phyloP scores from a whole-genome alignment of 2,797 vertebrate genomes.

The Urosaurus nigricauda region DNA sequence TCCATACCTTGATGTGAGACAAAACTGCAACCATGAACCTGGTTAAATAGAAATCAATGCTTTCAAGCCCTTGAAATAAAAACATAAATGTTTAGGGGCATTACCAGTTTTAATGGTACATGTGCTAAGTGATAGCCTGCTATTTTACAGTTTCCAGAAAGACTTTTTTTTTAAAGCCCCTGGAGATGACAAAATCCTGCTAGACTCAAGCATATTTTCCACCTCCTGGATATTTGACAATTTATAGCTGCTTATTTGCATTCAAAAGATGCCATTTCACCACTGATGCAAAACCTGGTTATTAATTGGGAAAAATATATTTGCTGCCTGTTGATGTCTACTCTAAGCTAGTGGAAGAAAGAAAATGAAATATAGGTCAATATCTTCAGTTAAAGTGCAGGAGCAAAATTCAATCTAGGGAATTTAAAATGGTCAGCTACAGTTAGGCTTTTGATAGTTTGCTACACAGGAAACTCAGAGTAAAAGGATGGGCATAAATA shows the following conservation, averaged over 20 bases:
- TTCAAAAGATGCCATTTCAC: conserved; percentile 27
- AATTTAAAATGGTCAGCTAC: conserved; percentile 32
- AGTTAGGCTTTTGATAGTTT: conserved; percentile 44
- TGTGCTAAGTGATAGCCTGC: conserved; percentile 35
- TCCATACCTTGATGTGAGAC: conserved; percentile 38
- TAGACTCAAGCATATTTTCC: conserved; percentile 24
- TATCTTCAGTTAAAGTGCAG: conserved; percentile 46
- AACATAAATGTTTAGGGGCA: conserved; percentile 32
- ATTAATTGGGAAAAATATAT: conserved; percentile 49
- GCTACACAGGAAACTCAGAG: conserved; percentile 12
- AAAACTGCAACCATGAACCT: conserved; percentile 52
- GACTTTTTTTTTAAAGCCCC: conserved; percentile 18
- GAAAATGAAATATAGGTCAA: conserved; percentile 48
- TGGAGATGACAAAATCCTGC: conserved; percentile 28
- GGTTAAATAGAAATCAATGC: conserved; percentile 26
- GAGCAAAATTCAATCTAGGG: conserved; percentile 52
- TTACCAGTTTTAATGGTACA: conserved; percentile 40
- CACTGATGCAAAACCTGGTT: conserved; percentile 26
- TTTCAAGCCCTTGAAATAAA: conserved; percentile 46
- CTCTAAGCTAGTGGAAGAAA: conserved; percentile 5
- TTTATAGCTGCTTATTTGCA: conserved; percentile 31
- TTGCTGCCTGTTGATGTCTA: conserved; percentile 48
- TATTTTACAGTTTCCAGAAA: conserved; percentile 44
- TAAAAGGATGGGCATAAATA: conserved; percentile 15
- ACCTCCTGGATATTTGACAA: conserved; percentile 11